Conservation (phyloP, 2,888 invertebrate genomes). For the Chrysomela aeneicollis region DNA sequence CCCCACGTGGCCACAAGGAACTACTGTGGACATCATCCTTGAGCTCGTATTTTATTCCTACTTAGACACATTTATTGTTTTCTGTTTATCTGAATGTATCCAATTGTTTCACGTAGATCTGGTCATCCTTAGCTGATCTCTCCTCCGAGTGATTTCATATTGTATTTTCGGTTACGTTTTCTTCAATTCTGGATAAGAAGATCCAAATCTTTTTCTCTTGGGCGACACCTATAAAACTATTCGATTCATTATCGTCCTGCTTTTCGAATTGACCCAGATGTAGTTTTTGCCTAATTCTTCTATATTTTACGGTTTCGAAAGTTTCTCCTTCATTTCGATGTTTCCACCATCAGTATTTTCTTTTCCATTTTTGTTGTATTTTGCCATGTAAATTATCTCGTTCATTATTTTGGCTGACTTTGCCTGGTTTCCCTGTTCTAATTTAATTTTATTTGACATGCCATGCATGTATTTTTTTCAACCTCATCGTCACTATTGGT, state of each 20-base stretch:
- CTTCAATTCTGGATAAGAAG: background rate
- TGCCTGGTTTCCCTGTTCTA: background rate
- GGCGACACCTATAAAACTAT: constrained; percentile 10
- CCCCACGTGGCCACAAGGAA: constrained; percentile 12
- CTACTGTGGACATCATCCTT: constrained; percentile 9
- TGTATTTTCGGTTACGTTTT: constrained; percentile 8
- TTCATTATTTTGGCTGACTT: background rate
- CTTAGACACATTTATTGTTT: constrained; percentile 16
- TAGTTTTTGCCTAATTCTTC: constrained; percentile 7
- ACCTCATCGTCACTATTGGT: background rate
- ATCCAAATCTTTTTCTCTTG: constrained; percentile 2
- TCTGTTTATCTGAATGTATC: constrained; percentile 11
- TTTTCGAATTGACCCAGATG: constrained; percentile 3
- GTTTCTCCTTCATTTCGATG: background rate
- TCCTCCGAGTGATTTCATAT: background rate
- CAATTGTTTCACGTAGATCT: constrained; percentile 9
- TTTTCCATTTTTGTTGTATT: background rate
- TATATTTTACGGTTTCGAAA: constrained; percentile 1
- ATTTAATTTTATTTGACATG: background rate
- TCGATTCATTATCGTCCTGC: constrained; percentile 9
- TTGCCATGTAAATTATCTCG: background rate
- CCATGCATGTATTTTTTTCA: too few relatives aligned
- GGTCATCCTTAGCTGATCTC: background rate
- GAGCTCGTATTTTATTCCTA: background rate
- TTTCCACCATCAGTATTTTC: background rate